Percentiles rank a stretch among this genome's conserved stretches.
These are phyloP conservation scores for Aldabrachelys gigantea DNA, from an alignment of 2,113 vertebrate genomes.

Conservation along the genomic window DNA sequence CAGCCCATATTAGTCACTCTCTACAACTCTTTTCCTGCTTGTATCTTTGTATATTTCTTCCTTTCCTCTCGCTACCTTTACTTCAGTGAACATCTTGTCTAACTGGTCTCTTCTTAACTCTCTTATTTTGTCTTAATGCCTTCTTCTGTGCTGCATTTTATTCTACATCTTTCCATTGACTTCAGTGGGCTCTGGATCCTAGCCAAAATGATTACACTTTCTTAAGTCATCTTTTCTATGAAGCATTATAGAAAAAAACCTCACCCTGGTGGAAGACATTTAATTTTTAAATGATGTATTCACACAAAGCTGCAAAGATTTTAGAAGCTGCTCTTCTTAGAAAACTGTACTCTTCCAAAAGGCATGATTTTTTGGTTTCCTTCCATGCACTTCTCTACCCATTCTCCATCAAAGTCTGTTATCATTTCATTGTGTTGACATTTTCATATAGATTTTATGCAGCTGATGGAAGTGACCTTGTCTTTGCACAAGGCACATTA, in stretches of 20 bases:
- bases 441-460: not conserved
- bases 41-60: not conserved
- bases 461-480: not conserved
- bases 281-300: slow-evolving; percentile 11
- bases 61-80: not conserved
- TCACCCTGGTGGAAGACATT: slow-evolving; percentile 1
- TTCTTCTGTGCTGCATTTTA: slow-evolving; percentile 5
- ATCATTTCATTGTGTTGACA: not conserved
- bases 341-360: slow-evolving; percentile 5
- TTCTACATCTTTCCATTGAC: slow-evolving; percentile 15
- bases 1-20: not conserved
- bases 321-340: slow-evolving; percentile 14
- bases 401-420: not conserved
- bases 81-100: not conserved
- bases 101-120: not conserved
- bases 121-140: not conserved
- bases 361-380: not conserved
- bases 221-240: not conserved
- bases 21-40: not conserved
- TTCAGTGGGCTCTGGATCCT: not conserved
- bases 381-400: not conserved
- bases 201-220: not conserved
- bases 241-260: not conserved
- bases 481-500: not conserved
- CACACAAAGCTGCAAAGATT: not conserved